Conservation (phyloP, 2,113 vertebrate species). For the Nannobrachium achirus region DNA sequence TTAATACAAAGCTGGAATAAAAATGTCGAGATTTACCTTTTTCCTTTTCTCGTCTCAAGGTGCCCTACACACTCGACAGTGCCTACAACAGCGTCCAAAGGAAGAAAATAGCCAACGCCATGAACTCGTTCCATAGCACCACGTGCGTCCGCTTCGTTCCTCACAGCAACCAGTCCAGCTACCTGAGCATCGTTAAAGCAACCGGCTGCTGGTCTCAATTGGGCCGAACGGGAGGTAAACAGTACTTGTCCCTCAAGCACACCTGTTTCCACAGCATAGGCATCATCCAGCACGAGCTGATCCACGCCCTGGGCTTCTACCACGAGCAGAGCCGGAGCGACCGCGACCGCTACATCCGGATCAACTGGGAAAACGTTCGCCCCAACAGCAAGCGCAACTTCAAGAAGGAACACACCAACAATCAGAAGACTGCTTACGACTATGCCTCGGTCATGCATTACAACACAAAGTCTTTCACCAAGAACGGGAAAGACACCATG, state of each 20-base stretch:
- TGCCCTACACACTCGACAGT: background rate
- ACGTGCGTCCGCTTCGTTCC: background rate
- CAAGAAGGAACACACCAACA: rapidly evolving
- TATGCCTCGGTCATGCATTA: constrained; percentile 27
- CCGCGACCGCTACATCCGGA: constrained; percentile 20
- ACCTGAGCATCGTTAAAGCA: constrained; percentile 7
- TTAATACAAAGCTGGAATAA: too few species aligned
- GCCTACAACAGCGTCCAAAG: background rate
- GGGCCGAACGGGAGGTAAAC: background rate
- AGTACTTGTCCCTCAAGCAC: background rate
- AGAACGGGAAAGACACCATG: constrained; percentile 22
- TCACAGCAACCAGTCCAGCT: background rate
- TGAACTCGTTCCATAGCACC: background rate
- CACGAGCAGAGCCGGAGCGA: constrained; percentile 19
- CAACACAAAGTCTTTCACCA: background rate
- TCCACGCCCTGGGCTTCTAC: constrained; percentile 15
- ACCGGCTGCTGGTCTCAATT: background rate
- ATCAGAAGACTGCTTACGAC: constrained; percentile 13
- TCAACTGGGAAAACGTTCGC: constrained; percentile 11
- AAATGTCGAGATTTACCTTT: too few species aligned
- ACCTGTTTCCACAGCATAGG: background rate
- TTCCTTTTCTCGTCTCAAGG: too few species aligned
- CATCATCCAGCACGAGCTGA: constrained; percentile 21
- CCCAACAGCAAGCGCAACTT: background rate
- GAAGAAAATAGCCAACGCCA: background rate